Conservation (phyloP, 2,113 vertebrate genomes). For the Cisticola juncidis region DNA sequence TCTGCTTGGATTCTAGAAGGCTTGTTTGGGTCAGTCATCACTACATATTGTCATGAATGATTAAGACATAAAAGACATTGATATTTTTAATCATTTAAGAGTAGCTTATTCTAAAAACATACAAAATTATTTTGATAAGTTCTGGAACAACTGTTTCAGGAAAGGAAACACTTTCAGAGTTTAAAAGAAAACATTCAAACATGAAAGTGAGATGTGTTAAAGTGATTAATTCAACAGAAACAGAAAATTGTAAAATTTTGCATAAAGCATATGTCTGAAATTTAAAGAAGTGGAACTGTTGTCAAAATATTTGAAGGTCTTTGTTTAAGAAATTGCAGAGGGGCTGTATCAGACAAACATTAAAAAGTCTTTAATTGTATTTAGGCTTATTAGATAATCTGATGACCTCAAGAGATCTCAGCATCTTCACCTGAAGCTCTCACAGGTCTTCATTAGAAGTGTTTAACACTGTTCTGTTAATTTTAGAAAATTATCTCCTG, state of each 20-base stretch:
- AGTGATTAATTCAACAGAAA: background rate
- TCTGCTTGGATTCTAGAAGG: background rate
- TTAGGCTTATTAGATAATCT: background rate
- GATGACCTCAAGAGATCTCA: background rate
- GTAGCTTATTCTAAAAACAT: background rate
- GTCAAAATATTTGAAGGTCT: background rate
- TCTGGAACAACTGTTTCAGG: background rate
- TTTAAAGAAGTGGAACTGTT: background rate
- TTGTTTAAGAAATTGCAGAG: background rate
- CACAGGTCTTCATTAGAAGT: background rate
- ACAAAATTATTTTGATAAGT: background rate
- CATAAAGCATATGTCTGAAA: background rate
- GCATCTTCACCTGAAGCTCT: background rate
- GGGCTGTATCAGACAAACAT: background rate
- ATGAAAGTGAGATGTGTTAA: background rate
- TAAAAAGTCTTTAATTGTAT: background rate
- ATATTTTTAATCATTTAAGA: background rate
- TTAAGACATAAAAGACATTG: background rate
- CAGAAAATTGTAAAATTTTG: background rate
- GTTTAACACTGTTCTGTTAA: background rate
- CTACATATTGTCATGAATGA: background rate
- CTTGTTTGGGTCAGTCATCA: background rate
- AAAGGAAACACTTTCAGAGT: background rate
- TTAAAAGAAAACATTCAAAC: background rate
- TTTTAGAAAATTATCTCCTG: background rate